Conservation (phyloP, 2,888 invertebrate species). For the Athripsodes cinereus region DNA sequence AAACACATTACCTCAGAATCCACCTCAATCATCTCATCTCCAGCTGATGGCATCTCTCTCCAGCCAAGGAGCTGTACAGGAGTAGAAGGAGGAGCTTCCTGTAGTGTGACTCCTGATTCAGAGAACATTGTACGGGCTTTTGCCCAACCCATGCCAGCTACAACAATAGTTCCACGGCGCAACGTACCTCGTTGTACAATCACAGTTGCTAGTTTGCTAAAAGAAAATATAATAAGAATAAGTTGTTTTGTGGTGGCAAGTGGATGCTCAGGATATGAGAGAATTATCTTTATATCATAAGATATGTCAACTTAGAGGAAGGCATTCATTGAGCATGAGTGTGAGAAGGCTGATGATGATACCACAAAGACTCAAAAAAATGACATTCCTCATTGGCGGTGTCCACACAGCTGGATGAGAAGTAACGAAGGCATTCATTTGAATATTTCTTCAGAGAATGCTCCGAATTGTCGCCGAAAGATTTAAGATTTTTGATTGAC, state of each 20-base stretch:
- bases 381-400: too few species aligned
- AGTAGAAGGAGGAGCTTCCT: slow-evolving; percentile 67
- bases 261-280: too few species aligned
- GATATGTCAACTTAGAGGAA: not conserved
- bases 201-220: slow-evolving; percentile 74
- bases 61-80: slow-evolving; percentile 89
- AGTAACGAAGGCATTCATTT: too few species aligned
- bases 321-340: not conserved
- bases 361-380: too few species aligned
- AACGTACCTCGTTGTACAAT: slow-evolving; percentile 82
- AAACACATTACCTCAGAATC: slow-evolving; percentile 59
- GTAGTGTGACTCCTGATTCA: slow-evolving; percentile 62
- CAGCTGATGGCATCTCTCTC: slow-evolving; percentile 83
- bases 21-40: slow-evolving; percentile 82
- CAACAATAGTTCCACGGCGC: slow-evolving; percentile 66
- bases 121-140: slow-evolving; percentile 71
- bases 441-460: too few species aligned
- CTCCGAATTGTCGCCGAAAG: too few species aligned
- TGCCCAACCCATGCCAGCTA: slow-evolving; percentile 80
- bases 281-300: not conserved
- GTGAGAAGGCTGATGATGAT: too few species aligned
- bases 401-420: too few species aligned
- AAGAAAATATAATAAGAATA: too few species aligned
- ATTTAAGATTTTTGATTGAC: too few species aligned
- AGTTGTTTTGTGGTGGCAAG: too few species aligned